Evolutionary conservation across 53 echinoderm and acorn worm genomes (phyloP).

Genomic region (Luidia sarsii): DNA sequence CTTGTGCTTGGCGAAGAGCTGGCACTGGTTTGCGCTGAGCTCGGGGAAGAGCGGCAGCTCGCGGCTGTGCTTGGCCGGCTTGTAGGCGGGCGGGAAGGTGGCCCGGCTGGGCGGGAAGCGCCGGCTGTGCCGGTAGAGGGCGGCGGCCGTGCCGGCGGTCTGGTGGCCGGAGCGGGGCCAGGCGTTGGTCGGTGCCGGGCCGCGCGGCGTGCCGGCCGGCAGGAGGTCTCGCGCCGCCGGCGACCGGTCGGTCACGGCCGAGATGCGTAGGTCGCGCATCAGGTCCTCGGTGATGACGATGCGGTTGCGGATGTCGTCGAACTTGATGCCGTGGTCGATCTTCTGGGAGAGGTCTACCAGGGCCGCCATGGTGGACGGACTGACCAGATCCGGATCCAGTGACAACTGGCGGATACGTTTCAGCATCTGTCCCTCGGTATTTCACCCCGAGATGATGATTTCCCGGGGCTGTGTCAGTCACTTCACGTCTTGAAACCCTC

Average conservation of each 20-base stretch:
- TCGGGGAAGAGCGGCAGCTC: slow-evolving; percentile 51
- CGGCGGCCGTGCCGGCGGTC: slow-evolving; percentile 19
- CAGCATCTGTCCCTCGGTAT: slow-evolving; percentile 29
- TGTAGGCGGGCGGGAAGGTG: slow-evolving; percentile 11
- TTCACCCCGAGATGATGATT: no score
- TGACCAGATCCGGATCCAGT: slow-evolving; percentile 33
- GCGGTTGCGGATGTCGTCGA: slow-evolving; percentile 44
- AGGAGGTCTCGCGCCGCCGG: slow-evolving; percentile 3
- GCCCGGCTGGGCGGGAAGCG: slow-evolving; percentile 7
- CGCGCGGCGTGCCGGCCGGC: background rate
- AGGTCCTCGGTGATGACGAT: slow-evolving; percentile 36
- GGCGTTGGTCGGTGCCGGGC: background rate
- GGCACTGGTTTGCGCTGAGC: slow-evolving; percentile 43
- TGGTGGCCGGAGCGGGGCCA: slow-evolving; percentile 8
- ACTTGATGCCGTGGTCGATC: slow-evolving; percentile 30
- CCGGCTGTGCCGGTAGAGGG: slow-evolving; percentile 11
- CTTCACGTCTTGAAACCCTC: no score
- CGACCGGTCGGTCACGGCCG: background rate
- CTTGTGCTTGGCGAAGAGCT: slow-evolving; percentile 31
- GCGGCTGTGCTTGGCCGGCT: slow-evolving; percentile 55
- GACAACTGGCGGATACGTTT: slow-evolving; percentile 29
- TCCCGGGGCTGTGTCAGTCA: no score
- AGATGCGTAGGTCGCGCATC: slow-evolving; percentile 28
- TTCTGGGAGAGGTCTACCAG: slow-evolving; percentile 28
- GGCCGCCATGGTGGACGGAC: slow-evolving; percentile 38